These are phyloP conservation scores for Ophioninae sp. DNA, from an alignment of 2,888 invertebrate genomes.

Conservation along the genomic window DNA sequence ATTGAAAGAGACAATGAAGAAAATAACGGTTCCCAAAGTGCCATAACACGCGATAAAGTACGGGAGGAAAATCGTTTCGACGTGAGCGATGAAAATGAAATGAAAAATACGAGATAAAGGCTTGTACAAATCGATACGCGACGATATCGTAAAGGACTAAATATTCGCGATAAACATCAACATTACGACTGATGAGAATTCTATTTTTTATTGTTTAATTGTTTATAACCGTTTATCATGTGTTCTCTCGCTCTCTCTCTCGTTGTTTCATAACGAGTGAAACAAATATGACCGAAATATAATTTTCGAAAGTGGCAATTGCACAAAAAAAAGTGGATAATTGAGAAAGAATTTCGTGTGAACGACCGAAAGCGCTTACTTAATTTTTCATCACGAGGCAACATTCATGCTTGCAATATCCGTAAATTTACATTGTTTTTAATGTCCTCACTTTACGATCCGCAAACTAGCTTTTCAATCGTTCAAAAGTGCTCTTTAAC, in stretches of 20 bases:
- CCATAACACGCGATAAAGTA: slow-evolving; percentile 21
- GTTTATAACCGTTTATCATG: background rate
- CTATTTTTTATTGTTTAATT: background rate
- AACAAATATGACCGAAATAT: background rate
- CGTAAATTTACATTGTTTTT: background rate
- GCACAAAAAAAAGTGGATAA: background rate
- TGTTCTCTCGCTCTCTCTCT: background rate
- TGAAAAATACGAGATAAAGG: background rate
- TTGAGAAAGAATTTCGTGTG: background rate
- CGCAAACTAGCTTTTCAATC: background rate
- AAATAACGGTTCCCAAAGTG: slow-evolving; percentile 11
- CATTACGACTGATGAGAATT: background rate
- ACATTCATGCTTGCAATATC: background rate
- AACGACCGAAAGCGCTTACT: background rate
- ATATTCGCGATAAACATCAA: slow-evolving; percentile 23
- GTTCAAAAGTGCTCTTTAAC: background rate
- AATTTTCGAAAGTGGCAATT: background rate
- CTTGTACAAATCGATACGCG: slow-evolving; percentile 12
- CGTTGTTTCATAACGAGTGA: background rate
- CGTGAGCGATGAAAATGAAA: background rate
- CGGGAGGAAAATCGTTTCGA: background rate
- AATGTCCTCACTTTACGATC: background rate
- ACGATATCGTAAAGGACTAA: background rate
- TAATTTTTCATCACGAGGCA: background rate
- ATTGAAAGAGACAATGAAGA: background rate